Base-by-base conservation (phyloP, 1,140 invertebrate species). In the Diabrotica virgifera region DNA sequence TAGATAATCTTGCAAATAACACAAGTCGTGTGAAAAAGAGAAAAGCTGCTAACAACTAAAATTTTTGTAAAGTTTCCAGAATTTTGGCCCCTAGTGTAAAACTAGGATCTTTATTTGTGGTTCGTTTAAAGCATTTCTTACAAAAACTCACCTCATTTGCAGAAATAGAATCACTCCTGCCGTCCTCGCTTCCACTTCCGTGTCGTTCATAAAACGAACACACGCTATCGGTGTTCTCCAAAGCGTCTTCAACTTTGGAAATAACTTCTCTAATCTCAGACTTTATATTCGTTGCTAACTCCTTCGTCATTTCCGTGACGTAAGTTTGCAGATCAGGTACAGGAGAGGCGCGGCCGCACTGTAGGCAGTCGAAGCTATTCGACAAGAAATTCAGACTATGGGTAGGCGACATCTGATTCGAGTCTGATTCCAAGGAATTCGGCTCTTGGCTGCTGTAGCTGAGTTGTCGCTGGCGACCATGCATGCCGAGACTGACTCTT, bases 191-290 rank as follows among this genome's bases (percentile, higher is more conserved):
- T 10, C 76, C 74, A 66, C 76, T 77, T 3, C 74, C 76, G 54
- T 77, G 72, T 57, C 71, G 66, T 37, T 76, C 75, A 58, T 72
- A 69, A 78, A 72, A 82, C 78, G 63, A 82, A 67, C 6, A 74
- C 53, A 70, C 63, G 58, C 71, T 73, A 65, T 85, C 84, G 4
- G 84, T 85, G 72, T 89, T 89, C 35, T 89, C 89, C 5, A 91
- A 75, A 37, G 88, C 89, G 75, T 91, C 89, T 66, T 90, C 88
- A 0, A 92, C 90, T 76, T 87, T 87, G 0, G 87, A 89, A 59
- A 91, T 91, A 0, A 92, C 89, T 78, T 87, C 89, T 2, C 90
- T 80, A 24, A 92, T 89, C 82, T 91, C 90, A 5, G 89, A 91
- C 76, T 91, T 92, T 7, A 92, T 89, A 78, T 91, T 90, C 6